Evolutionary conservation across 2,888 invertebrate genomes (phyloP).

Genomic region (Cryptocheilus praepositus): DNA sequence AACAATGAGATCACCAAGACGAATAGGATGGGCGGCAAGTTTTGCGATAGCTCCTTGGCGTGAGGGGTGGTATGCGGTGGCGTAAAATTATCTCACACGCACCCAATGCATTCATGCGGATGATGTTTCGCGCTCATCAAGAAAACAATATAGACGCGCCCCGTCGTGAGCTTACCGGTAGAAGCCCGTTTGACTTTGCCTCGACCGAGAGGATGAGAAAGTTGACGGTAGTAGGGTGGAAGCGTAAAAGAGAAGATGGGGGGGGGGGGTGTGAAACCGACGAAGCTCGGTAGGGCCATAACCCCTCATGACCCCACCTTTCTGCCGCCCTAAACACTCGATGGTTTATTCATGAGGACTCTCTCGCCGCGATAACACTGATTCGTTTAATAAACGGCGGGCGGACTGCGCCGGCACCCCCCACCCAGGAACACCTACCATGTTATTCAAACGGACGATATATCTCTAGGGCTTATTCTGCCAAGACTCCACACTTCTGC

Average conservation of each 20-base stretch:
- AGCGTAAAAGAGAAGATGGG: slow-evolving; percentile 20
- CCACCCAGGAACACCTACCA: slow-evolving; percentile 49
- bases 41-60: slow-evolving; percentile 1
- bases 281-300: slow-evolving; percentile 42
- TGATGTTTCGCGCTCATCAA: slow-evolving; percentile 71
- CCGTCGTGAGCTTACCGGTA: slow-evolving; percentile 70
- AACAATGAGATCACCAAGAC: too few relatives aligned
- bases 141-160: slow-evolving; percentile 74
- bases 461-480: slow-evolving; percentile 68
- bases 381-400: slow-evolving; percentile 74
- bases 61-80: slow-evolving; percentile 20
- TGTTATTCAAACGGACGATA: slow-evolving; percentile 72
- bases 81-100: slow-evolving; percentile 53
- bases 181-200: slow-evolving; percentile 54
- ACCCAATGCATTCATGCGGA: slow-evolving; percentile 39
- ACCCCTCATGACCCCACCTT: slow-evolving; percentile 56
- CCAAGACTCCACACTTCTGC: slow-evolving; percentile 59
- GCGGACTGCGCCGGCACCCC: not conserved
- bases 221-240: slow-evolving; percentile 15
- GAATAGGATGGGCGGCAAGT: too few relatives aligned
- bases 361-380: slow-evolving; percentile 73
- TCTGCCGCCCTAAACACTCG: slow-evolving; percentile 69
- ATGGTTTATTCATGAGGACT: slow-evolving; percentile 74
- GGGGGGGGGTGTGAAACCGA: slow-evolving; percentile 12
- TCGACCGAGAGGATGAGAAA: slow-evolving; percentile 1